Evolutionary conservation across 2,888 invertebrate genomes (phyloP), one percentile per base, ranked within the genome.

Genomic region (Volucella zonaria): DNA sequence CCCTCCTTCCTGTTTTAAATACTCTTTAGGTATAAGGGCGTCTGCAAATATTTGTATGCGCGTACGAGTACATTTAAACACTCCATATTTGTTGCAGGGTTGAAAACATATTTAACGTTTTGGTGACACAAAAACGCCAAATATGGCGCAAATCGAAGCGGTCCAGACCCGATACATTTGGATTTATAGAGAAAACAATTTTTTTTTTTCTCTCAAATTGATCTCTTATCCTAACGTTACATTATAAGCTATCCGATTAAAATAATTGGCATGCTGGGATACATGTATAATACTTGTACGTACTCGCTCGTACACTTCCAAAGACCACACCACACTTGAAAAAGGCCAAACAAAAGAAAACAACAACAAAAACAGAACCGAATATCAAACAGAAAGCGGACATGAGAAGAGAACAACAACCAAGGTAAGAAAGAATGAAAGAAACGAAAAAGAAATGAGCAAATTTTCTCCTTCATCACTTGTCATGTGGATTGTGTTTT

Each of bases 351-450:
- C 56, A 74, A 56, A 58, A 66, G 64, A 42, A 66, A 62, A 18
- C 42, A 75, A 49, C 40, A 58, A 75, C 66, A 75, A 66, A 66
- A 75, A 71, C 11, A 71, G n/a, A 42, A 71, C 45, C 45, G n/a
- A n/a, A 12, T 6, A 12, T 31, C 31, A 31, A 31, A 4, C 6
- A 31, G 31, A 31, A 31, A 31, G 6, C 31, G 31, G 6, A 31
- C 31, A 31, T 31, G 31, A 31, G 31, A 31, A 31, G 4, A 31
- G 31, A 31, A 31, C 31, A n/a, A 6, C 38, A 23, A 61, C 56
- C 1, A 51, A 51, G 12, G 10, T 9, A 66, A 81, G 47, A 51
- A 11, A n/a, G 47, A 62, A 43, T 45, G 14, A n/a, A 51, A 15
- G 10, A 59, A 59, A 42, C 45, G n/a, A 47, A 10, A 23, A 45